Conservation (phyloP, 2,888 invertebrate genomes). For the Glaucopsyche alexis region DNA sequence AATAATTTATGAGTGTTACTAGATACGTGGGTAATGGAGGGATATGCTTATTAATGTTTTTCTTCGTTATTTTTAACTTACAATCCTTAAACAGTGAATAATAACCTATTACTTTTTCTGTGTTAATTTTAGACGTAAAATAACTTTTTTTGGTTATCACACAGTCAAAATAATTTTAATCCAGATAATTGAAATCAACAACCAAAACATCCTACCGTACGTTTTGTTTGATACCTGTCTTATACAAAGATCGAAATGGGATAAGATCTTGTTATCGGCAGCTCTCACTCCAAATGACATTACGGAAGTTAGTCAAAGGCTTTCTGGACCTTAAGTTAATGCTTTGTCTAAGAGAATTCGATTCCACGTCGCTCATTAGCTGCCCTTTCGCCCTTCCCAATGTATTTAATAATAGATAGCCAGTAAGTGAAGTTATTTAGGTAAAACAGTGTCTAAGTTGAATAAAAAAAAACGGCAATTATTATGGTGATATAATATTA, state of each 20-base stretch:
- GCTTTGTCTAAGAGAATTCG: conserved; percentile 34
- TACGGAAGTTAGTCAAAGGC: conserved; percentile 32
- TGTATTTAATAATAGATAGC: background rate
- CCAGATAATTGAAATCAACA: conserved; percentile 6
- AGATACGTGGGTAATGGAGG: no score
- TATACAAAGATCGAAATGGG: conserved; percentile 27
- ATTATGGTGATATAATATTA: no score
- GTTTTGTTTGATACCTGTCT: conserved; percentile 20
- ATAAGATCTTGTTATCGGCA: conserved; percentile 31
- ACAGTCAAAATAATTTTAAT: no score
- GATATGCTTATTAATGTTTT: no score
- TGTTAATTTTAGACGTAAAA: no score
- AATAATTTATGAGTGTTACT: no score
- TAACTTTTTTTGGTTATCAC: no score
- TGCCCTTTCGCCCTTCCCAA: background rate
- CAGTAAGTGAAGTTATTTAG: background rate
- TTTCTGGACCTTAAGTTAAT: conserved; percentile 41
- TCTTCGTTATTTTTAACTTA: no score
- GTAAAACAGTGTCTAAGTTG: background rate
- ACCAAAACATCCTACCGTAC: conserved; percentile 1
- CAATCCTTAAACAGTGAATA: no score
- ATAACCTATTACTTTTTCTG: background rate
- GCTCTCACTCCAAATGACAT: conserved; percentile 32
- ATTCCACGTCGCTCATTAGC: conserved; percentile 11
- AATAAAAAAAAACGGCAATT: background rate